Evolutionary conservation across 2,113 vertebrate genomes (phyloP).

Genomic region (Barnardius zonarius): DNA sequence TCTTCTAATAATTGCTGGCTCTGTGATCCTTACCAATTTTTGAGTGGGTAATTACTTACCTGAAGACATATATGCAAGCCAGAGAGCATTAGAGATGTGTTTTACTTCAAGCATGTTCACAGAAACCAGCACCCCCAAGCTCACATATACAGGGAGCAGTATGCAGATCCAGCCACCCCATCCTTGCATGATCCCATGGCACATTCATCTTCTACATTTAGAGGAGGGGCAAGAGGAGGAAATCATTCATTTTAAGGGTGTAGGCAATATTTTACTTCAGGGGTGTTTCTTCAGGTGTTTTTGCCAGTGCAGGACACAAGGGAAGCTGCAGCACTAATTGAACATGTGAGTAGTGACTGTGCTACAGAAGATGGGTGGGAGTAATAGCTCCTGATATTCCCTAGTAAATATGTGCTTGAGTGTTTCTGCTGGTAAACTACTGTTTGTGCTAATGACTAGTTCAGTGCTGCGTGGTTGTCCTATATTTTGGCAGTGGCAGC

Average conservation of each 20-base stretch:
- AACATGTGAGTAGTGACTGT: background rate
- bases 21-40: background rate
- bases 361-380: background rate
- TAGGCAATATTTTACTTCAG: background rate
- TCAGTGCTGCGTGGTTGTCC: background rate
- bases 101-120: background rate
- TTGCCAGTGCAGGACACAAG: background rate
- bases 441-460: background rate
- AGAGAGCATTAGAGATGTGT: background rate
- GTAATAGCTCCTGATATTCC: background rate
- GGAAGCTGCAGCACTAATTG: background rate
- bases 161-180: background rate
- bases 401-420: background rate
- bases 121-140: background rate
- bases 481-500: background rate
- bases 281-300: background rate
- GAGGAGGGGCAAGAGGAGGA: background rate
- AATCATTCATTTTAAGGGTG: background rate
- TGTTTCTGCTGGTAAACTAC: background rate
- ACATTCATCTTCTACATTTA: background rate
- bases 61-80: background rate
- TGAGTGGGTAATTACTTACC: background rate
- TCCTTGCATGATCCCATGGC: background rate
- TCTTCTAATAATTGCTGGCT: background rate
- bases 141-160: background rate